Conservation (phyloP, 2,797 vertebrate genomes). For the Urosaurus nigricauda region DNA sequence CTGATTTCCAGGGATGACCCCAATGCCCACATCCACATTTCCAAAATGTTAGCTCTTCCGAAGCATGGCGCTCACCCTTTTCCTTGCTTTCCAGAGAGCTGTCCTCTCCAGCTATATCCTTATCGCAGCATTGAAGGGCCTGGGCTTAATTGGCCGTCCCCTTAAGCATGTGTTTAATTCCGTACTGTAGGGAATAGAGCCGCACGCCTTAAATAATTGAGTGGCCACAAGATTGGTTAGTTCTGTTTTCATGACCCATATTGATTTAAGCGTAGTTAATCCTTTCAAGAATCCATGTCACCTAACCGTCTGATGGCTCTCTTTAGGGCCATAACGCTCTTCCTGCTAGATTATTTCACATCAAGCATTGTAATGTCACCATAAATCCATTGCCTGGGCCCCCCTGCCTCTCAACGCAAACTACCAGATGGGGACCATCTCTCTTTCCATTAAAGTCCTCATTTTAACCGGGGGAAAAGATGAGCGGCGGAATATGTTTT, state of each 20-base stretch:
- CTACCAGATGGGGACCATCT: slow-evolving; percentile 76
- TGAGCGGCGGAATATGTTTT: slow-evolving; percentile 73
- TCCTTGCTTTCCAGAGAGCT: fast-evolving
- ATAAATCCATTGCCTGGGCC: slow-evolving; percentile 76
- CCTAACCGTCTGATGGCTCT: slow-evolving; percentile 83
- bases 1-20: background rate
- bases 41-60: background rate
- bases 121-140: slow-evolving; percentile 69
- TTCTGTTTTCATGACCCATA: slow-evolving; percentile 84
- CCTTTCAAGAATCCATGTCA: slow-evolving; percentile 80
- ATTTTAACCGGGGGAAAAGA: slow-evolving; percentile 72
- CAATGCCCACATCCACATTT: background rate
- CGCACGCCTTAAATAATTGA: slow-evolving; percentile 86
- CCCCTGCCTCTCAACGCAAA: slow-evolving; percentile 68
- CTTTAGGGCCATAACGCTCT: slow-evolving; percentile 82
- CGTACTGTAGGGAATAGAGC: slow-evolving; percentile 76
- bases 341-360: slow-evolving; percentile 81
- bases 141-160: slow-evolving; percentile 75
- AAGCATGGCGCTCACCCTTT: fast-evolving
- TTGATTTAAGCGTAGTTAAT: slow-evolving; percentile 87
- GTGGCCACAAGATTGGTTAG: slow-evolving; percentile 84
- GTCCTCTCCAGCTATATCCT: slow-evolving; percentile 29
- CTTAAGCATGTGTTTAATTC: slow-evolving; percentile 78
- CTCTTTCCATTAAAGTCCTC: slow-evolving; percentile 70
- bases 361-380: slow-evolving; percentile 79